Conservation (phyloP, 37 sponge, comb jelly and placozoan genomes). For the Trichoplax adhaerens region DNA sequence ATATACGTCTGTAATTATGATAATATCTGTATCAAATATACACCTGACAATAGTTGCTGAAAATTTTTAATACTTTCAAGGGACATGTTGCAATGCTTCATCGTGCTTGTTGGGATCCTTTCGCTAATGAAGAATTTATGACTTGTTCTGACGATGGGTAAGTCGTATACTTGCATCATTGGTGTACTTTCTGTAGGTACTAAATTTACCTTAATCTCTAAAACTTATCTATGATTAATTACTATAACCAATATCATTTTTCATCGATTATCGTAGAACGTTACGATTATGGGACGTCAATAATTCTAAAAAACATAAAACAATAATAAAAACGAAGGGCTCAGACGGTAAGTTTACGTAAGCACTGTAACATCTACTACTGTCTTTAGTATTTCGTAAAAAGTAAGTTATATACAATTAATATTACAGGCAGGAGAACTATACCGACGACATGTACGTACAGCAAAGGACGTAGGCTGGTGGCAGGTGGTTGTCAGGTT, state of each 20-base stretch:
- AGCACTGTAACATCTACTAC: background rate
- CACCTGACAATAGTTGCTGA: too few species aligned
- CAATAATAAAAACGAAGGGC: conserved; percentile 63
- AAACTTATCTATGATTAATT: too few species aligned
- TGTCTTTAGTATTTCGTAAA: background rate
- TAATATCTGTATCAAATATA: too few species aligned
- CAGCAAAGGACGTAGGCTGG: conserved; percentile 46
- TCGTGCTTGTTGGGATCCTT: conserved; percentile 76
- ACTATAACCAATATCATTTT: too few species aligned
- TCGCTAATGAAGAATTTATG: conserved; percentile 47
- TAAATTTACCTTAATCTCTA: too few species aligned
- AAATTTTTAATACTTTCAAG: background rate
- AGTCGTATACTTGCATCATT: background rate
- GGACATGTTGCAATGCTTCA: conserved; percentile 77
- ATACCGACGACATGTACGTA: conserved; percentile 46
- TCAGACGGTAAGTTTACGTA: conserved; percentile 38
- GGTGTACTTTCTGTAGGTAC: background rate
- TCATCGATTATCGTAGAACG: conserved; percentile 21
- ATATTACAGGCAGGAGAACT: conserved; percentile 30
- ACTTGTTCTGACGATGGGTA: conserved; percentile 81
- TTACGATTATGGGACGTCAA: conserved; percentile 74
- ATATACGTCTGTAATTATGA: too few species aligned
- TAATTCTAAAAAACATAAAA: conserved; percentile 49
- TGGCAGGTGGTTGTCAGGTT: conserved; percentile 15
- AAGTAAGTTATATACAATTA: background rate